Percentiles rank a stretch among this genome's conserved stretches.
Conservation (phyloP, 2,888 invertebrate genomes). For the Cordilura impudica region DNA sequence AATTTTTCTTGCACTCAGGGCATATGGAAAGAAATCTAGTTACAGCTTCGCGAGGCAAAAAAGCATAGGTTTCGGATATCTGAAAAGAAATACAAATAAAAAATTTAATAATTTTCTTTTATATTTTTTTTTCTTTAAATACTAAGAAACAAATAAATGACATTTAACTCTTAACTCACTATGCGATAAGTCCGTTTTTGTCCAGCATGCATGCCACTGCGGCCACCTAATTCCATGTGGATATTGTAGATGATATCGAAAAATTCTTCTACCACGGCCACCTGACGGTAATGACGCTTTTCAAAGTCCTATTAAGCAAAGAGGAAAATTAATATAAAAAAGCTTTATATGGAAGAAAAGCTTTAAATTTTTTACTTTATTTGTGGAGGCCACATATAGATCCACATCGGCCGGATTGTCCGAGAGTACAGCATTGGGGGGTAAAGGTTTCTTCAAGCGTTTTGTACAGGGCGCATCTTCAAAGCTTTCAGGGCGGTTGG, state of each 20-base stretch:
- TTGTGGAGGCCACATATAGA: slow-evolving; percentile 76
- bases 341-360: neutral
- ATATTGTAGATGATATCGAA: slow-evolving; percentile 97
- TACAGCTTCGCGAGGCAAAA: slow-evolving; percentile 96
- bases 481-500: slow-evolving; percentile 74
- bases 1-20: slow-evolving; percentile 85
- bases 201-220: slow-evolving; percentile 96
- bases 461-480: slow-evolving; percentile 73
- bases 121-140: neutral
- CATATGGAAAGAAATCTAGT: slow-evolving; percentile 96
- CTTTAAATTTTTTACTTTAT: slow-evolving; percentile 67
- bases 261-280: slow-evolving; percentile 98
- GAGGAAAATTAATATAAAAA: neutral
- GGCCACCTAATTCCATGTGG: slow-evolving; percentile 94
- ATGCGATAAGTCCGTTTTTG: slow-evolving; percentile 97
- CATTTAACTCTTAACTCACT: slow-evolving; percentile 79
- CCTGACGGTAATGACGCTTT: slow-evolving; percentile 90
- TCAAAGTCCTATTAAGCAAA: slow-evolving; percentile 81
- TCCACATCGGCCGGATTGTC: slow-evolving; percentile 74
- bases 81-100: slow-evolving; percentile 79
- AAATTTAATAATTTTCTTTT: slow-evolving; percentile 64
- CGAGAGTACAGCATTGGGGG: slow-evolving; percentile 70
- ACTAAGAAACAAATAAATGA: slow-evolving; percentile 26
- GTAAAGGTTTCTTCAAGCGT: slow-evolving; percentile 65
- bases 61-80: slow-evolving; percentile 98